phyloP scores from a whole-genome alignment of 2,888 invertebrate genomes.

The Chalcosyrphus nemorum region DNA sequence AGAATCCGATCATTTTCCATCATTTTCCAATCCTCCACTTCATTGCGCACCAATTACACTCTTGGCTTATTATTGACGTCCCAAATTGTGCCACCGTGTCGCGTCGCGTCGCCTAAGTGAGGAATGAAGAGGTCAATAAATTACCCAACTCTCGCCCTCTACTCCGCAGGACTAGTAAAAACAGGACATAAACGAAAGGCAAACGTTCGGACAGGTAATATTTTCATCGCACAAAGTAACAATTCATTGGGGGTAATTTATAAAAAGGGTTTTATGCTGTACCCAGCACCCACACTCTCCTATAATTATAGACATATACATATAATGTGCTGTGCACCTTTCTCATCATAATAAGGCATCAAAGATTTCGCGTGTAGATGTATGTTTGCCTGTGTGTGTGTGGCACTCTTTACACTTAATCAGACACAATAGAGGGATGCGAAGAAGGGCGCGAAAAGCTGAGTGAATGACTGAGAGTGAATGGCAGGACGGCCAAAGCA shows the following conservation, averaged over 20 bases:
- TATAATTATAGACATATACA: constrained; percentile 62
- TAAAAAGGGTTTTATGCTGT: constrained; percentile 65
- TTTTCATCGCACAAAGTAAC: constrained; percentile 66
- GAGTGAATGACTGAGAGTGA: constrained; percentile 35
- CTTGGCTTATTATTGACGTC: constrained; percentile 19
- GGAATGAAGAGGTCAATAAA: constrained; percentile 48
- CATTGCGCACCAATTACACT: constrained; percentile 48
- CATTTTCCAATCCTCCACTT: constrained; percentile 19
- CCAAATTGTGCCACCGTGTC: neutral
- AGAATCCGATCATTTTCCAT: constrained; percentile 1
- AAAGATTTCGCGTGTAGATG: constrained; percentile 44
- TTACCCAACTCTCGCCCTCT: constrained; percentile 11
- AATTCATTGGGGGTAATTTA: constrained; percentile 68
- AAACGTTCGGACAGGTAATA: constrained; percentile 62
- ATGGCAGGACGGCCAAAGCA: constrained; percentile 7
- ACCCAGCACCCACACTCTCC: neutral
- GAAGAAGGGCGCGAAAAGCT: constrained; percentile 29
- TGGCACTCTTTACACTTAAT: constrained; percentile 37
- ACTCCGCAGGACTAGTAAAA: neutral
- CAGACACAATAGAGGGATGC: constrained; percentile 33
- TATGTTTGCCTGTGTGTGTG: neutral
- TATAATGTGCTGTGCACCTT: constrained; percentile 64
- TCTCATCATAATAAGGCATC: constrained; percentile 68
- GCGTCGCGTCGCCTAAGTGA: neutral
- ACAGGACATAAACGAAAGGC: constrained; percentile 25